Evolutionary conservation across 35 echinoderm and acorn worm genomes (phyloP).

Genomic region (Anneissia japonica): DNA sequence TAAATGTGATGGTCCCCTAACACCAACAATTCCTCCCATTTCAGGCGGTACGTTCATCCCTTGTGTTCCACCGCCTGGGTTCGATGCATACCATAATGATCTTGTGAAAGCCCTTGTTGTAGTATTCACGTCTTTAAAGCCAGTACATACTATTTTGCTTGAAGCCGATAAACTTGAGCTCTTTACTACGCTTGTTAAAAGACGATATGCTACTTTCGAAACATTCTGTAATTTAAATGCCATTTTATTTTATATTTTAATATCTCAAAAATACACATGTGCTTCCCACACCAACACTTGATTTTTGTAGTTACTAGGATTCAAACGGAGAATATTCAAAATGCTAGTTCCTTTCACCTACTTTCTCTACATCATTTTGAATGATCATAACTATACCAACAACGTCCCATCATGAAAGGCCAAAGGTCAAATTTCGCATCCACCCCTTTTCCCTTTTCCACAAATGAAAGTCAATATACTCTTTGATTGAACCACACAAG

Average conservation of each 20-base stretch:
- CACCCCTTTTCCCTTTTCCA: too few species aligned
- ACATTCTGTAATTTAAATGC: conserved; percentile 13
- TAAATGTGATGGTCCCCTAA: neutral
- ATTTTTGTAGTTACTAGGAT: neutral
- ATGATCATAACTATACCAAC: too few species aligned
- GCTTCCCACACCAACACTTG: neutral
- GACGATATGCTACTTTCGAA: neutral
- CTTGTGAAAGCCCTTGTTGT: conserved; percentile 25
- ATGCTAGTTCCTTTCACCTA: too few species aligned
- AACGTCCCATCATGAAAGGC: too few species aligned
- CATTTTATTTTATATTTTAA: neutral
- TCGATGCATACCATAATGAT: conserved; percentile 58
- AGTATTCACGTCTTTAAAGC: neutral
- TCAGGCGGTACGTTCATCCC: conserved; percentile 1
- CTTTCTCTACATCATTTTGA: too few species aligned
- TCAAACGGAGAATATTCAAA: too few species aligned
- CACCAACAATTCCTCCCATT: neutral
- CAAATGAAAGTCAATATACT: too few species aligned
- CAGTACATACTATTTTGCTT: neutral
- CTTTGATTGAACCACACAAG: too few species aligned
- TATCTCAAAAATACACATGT: neutral
- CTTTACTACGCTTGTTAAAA: neutral
- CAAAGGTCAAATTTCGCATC: too few species aligned
- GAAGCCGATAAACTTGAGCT: neutral
- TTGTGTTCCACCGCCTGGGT: neutral